Base-by-base conservation (phyloP, 2,888 invertebrate species). In the Axea sp. region DNA sequence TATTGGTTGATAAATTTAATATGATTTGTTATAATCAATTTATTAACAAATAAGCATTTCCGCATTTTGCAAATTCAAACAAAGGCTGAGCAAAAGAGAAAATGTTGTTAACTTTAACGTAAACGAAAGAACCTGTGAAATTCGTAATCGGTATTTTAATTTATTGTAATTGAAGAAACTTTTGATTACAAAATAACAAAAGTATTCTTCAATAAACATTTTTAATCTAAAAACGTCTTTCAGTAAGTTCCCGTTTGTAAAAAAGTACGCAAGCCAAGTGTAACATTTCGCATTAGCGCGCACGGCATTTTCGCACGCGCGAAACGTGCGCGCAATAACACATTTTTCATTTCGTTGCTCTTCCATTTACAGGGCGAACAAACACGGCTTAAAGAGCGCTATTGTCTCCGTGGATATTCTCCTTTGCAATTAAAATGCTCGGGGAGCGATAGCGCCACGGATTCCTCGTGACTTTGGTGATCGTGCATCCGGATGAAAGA, bases 351-450 rank as follows among this genome's bases (percentile, higher is more conserved):
- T 68, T 59, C 43, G 55, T 49, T 49, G 8, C 43, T 11, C 39
- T 49, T 55, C 57, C 49, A 43, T 64, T 55, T 35, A 31, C 12
- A 11, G 14, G 49, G 11, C 6, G 39, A 55, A 59, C 43, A 57
- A 43, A 37, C 19, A 12, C 24, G 9, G 26, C 17, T 43, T 68
- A 43, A 67, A 47, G 51, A 22, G 35, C 30, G 31, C 33, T 19
- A 73, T 73, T 73, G 65, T 67, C 51, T 60, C 45, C 55, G 51
- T 28, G 51, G 35, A 47, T 47, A 64, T 39, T 71, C 59, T 53
- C 59, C 33, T 35, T 73, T 59, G 72, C 72, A 73, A 73, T 73
- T 73, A 65, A 73, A 73, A 73, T 65, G 37, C 72, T 33, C 47
- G 24, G 8, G 22, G 11, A 51, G 35, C 41, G 33, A 17, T 39